Evolutionary conservation across 2,113 vertebrate species (phyloP).

Genomic region (Dasyurus viverrinus): DNA sequence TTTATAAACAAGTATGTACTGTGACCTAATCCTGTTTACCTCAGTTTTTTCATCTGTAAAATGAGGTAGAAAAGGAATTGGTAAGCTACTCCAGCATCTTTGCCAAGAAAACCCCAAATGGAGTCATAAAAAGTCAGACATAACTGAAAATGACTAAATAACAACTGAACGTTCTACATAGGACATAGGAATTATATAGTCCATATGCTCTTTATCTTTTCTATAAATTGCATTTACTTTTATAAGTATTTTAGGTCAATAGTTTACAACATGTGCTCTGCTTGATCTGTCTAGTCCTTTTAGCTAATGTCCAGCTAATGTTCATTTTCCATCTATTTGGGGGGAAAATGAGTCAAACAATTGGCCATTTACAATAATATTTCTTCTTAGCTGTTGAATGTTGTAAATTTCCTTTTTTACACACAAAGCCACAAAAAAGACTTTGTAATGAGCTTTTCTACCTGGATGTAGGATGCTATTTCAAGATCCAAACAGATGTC

Average conservation of each 20-base stretch:
- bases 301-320: not conserved
- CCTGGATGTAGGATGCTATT: not conserved
- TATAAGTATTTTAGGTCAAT: not conserved
- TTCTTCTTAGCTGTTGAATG: not conserved
- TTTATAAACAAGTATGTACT: not conserved
- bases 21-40: not conserved
- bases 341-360: not conserved
- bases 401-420: not conserved
- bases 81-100: not conserved
- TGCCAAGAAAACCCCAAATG: not conserved
- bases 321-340: not conserved
- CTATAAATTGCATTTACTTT: not conserved
- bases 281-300: not conserved
- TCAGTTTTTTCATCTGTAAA: not conserved
- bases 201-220: not conserved
- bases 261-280: not conserved
- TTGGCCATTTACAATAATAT: not conserved
- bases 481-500: not conserved
- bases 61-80: not conserved
- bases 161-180: not conserved
- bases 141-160: not conserved
- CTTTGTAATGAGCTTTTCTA: slow-evolving; percentile 11
- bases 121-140: not conserved
- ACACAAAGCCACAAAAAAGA: too few species aligned
- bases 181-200: not conserved